Percentiles rank a stretch among this genome's conserved stretches.
phyloP scores from a whole-genome alignment of 2,113 vertebrate genomes.

The Platysternon megacephalum region DNA sequence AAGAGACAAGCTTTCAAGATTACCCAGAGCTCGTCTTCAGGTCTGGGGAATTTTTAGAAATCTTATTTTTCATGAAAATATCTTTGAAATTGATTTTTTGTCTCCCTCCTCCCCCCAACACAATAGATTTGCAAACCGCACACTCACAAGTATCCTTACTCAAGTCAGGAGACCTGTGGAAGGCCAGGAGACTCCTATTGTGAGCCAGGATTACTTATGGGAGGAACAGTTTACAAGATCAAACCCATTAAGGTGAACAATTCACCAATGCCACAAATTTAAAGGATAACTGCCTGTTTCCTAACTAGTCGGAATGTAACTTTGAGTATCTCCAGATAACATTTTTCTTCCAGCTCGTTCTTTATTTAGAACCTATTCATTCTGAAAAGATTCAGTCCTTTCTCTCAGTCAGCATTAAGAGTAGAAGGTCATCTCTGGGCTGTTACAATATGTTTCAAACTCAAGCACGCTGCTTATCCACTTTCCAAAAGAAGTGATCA shows the following conservation, averaged over 20 bases:
- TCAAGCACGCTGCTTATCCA: not conserved
- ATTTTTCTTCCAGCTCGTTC: not conserved
- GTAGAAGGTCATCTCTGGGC: not conserved
- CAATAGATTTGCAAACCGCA: accelerated
- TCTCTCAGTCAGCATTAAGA: not conserved
- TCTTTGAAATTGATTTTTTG: accelerated
- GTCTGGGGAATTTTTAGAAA: not conserved
- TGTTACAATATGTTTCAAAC: conserved; percentile 21
- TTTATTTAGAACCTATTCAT: not conserved
- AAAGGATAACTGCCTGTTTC: not conserved
- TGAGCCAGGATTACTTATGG: not conserved
- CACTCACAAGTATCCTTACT: accelerated
- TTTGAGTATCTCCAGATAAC: not conserved
- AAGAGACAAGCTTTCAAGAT: not conserved
- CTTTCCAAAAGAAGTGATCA: not conserved
- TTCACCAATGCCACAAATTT: accelerated
- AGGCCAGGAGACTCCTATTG: not conserved
- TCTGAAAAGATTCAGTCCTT: not conserved
- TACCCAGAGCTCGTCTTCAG: not conserved
- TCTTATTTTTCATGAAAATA: accelerated
- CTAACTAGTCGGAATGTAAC: conserved; percentile 8
- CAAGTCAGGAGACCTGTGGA: too few relatives aligned
- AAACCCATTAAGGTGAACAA: not conserved
- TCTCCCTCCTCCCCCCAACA: not conserved
- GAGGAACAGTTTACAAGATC: not conserved